phyloP scores from a whole-genome alignment of 2,797 vertebrate genomes.

The Myioborus melanocephalus region DNA sequence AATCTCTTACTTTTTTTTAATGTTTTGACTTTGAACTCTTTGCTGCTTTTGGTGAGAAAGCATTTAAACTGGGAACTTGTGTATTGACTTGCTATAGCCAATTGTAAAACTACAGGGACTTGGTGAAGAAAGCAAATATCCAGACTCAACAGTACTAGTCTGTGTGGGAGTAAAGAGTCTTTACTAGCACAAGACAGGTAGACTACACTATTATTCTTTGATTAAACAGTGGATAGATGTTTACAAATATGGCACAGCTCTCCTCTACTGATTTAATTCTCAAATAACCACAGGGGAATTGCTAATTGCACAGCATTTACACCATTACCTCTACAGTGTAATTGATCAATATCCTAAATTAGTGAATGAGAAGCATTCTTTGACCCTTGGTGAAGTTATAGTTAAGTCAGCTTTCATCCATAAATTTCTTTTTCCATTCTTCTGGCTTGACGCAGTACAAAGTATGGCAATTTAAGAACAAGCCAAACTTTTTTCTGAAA shows the following conservation, averaged over 20 bases:
- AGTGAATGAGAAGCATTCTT: background rate
- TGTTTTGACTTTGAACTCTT: background rate
- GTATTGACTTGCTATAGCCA: background rate
- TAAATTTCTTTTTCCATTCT: background rate
- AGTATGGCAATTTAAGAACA: background rate
- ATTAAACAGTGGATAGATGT: background rate
- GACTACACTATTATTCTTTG: background rate
- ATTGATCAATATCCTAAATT: background rate
- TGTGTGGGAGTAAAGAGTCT: background rate
- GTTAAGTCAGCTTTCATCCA: background rate
- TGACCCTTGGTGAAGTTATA: background rate
- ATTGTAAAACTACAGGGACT: background rate
- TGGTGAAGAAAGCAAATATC: background rate
- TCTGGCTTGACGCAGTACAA: background rate
- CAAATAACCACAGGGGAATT: background rate
- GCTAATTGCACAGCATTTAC: background rate
- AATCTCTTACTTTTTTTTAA: background rate
- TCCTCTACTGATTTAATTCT: background rate
- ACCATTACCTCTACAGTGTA: background rate
- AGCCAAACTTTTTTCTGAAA: background rate
- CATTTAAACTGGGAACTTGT: background rate
- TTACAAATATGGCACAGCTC: background rate
- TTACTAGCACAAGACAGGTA: background rate
- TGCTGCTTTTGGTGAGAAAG: background rate
- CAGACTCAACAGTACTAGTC: background rate